phyloP scores from a whole-genome alignment of 2,888 invertebrate genomes.

The Drosophila formosana region DNA sequence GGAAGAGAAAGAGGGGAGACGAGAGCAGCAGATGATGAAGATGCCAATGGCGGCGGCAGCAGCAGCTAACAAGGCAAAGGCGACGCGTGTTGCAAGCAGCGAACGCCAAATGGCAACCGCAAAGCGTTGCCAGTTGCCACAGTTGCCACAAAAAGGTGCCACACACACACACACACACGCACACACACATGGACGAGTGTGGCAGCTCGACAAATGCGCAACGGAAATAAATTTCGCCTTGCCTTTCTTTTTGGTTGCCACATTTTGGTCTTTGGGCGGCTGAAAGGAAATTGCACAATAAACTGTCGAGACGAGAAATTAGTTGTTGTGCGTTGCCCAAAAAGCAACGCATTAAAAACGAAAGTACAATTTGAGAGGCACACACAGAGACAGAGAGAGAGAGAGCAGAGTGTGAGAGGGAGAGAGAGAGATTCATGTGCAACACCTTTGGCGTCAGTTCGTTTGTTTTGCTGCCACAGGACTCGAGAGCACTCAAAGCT shows the following conservation, averaged over 20 bases:
- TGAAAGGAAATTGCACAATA: constrained; percentile 78
- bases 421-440: constrained; percentile 12
- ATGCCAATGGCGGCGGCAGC: constrained; percentile 30
- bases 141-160: constrained; percentile 40
- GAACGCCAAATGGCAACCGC: constrained; percentile 75
- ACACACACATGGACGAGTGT: constrained; percentile 4
- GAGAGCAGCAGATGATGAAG: constrained; percentile 44
- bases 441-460: constrained; percentile 17
- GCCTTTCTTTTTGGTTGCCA: constrained; percentile 14
- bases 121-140: constrained; percentile 64
- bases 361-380: constrained; percentile 35
- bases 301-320: constrained; percentile 80
- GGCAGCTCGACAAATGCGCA: constrained; percentile 65
- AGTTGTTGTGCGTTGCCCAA: constrained; percentile 44
- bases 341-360: constrained; percentile 57
- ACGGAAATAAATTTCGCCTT: constrained; percentile 70
- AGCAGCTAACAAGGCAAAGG: constrained; percentile 67
- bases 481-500: constrained; percentile 9
- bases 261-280: constrained; percentile 10
- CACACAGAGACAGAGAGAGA: background rate
- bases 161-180: constrained; percentile 22
- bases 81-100: constrained; percentile 41
- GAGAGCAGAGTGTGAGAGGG: background rate
- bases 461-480: constrained; percentile 13
- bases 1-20: too few species aligned